A percentile compares a stretch with the other conserved stretches of the same genome.
These are phyloP conservation scores for Riparia riparia DNA, from an alignment of 2,113 vertebrate species.

Conservation along the genomic window DNA sequence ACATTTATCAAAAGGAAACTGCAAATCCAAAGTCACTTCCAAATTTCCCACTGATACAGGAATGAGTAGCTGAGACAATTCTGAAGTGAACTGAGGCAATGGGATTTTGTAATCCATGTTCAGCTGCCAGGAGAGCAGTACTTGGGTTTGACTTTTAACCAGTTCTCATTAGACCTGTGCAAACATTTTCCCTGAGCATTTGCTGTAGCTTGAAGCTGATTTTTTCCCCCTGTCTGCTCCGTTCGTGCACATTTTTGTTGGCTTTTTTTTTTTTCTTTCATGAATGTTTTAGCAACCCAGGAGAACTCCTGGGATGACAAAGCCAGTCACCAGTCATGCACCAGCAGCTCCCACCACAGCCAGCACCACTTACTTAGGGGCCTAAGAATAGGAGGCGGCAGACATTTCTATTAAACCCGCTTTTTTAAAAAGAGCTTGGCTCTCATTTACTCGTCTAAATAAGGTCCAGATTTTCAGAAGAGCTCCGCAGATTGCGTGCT, in stretches of 20 bases:
- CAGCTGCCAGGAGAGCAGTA: slow-evolving; percentile 35
- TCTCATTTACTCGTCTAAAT: slow-evolving; percentile 46
- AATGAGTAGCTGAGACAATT: slow-evolving; percentile 54
- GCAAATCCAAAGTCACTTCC: slow-evolving; percentile 46
- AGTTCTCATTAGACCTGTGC: slow-evolving; percentile 34
- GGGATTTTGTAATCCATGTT: slow-evolving; percentile 17
- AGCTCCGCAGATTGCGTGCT: slow-evolving; percentile 42
- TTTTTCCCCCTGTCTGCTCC: neutral
- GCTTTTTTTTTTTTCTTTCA: neutral
- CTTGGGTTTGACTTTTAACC: slow-evolving; percentile 51
- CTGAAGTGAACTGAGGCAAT: slow-evolving; percentile 28
- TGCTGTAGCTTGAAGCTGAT: neutral
- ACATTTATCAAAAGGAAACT: slow-evolving; percentile 58
- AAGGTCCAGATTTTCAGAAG: slow-evolving; percentile 68
- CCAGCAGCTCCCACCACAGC: slow-evolving; percentile 30
- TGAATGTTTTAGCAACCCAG: neutral
- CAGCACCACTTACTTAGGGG: slow-evolving; percentile 55
- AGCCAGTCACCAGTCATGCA: slow-evolving; percentile 41
- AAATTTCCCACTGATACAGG: slow-evolving; percentile 60
- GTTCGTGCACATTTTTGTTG: neutral
- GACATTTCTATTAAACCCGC: slow-evolving; percentile 59
- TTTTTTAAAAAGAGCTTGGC: slow-evolving; percentile 55
- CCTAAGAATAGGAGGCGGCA: slow-evolving; percentile 63
- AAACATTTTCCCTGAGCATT: slow-evolving; percentile 29
- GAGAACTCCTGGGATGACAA: slow-evolving; percentile 27